Evolutionary conservation across 2,888 invertebrate genomes (phyloP), one percentile per base, ranked within the genome.

Genomic region (Archaeoteleia sp.): DNA sequence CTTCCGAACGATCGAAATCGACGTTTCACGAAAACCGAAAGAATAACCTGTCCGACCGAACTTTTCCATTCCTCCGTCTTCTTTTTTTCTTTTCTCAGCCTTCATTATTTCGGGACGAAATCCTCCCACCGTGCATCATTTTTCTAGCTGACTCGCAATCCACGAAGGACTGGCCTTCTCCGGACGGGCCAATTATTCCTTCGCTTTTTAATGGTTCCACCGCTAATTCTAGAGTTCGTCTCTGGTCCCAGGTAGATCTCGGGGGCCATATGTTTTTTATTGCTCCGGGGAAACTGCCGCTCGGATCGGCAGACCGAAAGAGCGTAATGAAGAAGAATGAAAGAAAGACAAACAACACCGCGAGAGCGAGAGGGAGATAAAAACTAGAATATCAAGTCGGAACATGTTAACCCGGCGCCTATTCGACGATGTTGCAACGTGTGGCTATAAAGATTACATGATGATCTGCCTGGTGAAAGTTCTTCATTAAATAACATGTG

Each of bases 391-490:
- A 65, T 65, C 65, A 51, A 58, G 57, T 66, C 58, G 43, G 42
- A 32, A 37, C 42, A 63, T 63, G 55, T 63, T 63, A 63, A 63
- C 63, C 55, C 55, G 66, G 66, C 66, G 66, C 66, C 66, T 66
- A 53, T 46, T 49, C 66, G 54, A 48, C 58, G 55, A 61, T 67
- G 67, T 67, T 67, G 66, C 60, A 67, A 67, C 66, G 66, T 37
- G 55, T 45, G 54, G 54, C 66, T 49, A 49, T 67, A 61, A 67
- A 61, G 61, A 61, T 67, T 67, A 67, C 55, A 61, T 61, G 67
- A 49, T 49, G 67, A 67, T 67, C 53, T 20, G 46, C 25, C 46
- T 27, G 61, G 67, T 61, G 67, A 67, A 67, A 67, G 67, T 67
- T 55, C 51, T 39, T 55, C 42, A 53, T 58, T 58, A 66, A 58